A percentile compares a stretch with the other conserved stretches of the same genome.
Conservation (phyloP, 2,888 invertebrate genomes). For the Hypercompe scribonia region DNA sequence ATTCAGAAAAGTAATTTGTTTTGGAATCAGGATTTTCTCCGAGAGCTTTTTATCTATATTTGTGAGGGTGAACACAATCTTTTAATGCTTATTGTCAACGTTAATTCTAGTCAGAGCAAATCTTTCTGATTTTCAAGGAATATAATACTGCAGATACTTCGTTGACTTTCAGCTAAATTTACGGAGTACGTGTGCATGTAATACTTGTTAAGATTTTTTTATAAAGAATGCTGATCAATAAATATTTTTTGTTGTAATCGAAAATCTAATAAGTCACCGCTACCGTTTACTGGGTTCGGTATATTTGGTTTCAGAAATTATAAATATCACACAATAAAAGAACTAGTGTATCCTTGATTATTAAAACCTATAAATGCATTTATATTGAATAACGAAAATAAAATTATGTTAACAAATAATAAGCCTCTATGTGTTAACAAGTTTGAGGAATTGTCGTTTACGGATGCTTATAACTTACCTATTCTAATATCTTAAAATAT, state of each 20-base stretch:
- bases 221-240: background rate
- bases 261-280: no score
- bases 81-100: constrained; percentile 43
- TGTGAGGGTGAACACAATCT: constrained; percentile 31
- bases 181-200: background rate
- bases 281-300: no score
- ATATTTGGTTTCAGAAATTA: no score
- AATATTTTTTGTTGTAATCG: background rate
- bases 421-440: background rate
- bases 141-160: background rate
- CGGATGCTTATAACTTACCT: no score
- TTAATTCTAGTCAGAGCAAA: constrained; percentile 28
- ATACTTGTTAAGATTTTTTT: no score
- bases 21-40: constrained; percentile 35
- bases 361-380: no score
- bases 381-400: no score
- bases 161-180: background rate
- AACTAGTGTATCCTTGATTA: no score
- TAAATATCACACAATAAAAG: no score
- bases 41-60: constrained; percentile 37
- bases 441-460: no score
- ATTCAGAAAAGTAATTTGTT: constrained; percentile 50
- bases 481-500: no score
- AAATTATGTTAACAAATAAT: background rate
- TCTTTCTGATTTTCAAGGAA: constrained; percentile 28